Evolutionary conservation across 2,888 invertebrate species (phyloP), one percentile per base, ranked within the genome.

Genomic region (Aricia artaxerxes): DNA sequence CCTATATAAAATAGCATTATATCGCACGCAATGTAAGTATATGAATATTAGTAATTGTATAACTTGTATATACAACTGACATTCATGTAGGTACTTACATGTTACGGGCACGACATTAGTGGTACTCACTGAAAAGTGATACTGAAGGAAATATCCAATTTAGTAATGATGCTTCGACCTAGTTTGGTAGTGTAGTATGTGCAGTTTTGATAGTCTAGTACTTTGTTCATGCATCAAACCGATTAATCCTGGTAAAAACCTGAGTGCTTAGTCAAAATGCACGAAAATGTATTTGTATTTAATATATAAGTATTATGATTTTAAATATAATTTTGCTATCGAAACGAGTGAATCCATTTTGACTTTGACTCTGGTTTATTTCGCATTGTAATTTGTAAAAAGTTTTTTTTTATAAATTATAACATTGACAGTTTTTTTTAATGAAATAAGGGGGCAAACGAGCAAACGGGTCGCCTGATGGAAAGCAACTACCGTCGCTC

Each of bases 121-220:
- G 35, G 38, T 38, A 69, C 35, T 1, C 69, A 69, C 69, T 9
- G 35, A 69, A 69, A 69, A 69, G 69, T 69, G 69, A 38, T 16
- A 69, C 69, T 69, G 35, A 69, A 69, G 69, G 69, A 69, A 69
- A 69, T 69, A 38, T 69, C 69, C 35, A 69, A 69, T 69, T 69
- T 69, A 69, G 31, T 24, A 64, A 64, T 64, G 35, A 13, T 38
- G 35, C 24, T 69, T 69, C 13, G 69, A 35, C 38, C 69, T 16
- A 35, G 35, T 69, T 69, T 16, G 13, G 57, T 16, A 35, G 13
- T 69, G 31, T 38, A 16, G 57, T 16, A 57, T 57, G 16, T 57
- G 16, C 57, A 57, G 2, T 16, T 57, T 57, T 57, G 16, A 57
- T 57, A 57, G 57, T 57, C 16, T 16, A 16, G 57, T 57, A 49